Percentiles rank a stretch among this genome's conserved stretches.
Conservation (phyloP, 2,888 invertebrate species). For the Laspeyria flexula region DNA sequence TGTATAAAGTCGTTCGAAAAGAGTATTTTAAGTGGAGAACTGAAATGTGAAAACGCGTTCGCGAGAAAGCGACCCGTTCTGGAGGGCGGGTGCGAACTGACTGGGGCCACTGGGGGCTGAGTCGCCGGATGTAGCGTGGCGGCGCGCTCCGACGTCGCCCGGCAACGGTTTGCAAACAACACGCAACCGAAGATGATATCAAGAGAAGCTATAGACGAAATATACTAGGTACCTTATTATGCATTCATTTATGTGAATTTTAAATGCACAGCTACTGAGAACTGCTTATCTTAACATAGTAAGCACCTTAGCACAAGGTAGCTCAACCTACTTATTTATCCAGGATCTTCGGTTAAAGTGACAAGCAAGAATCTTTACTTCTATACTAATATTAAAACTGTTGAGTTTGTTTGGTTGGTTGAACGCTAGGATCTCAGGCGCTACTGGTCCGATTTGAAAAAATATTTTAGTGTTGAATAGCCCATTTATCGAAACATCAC, state of each 20-base stretch:
- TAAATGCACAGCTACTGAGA: neutral
- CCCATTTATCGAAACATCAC: too few species aligned
- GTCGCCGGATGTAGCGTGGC: conserved; percentile 72
- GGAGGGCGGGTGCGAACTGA: conserved; percentile 71
- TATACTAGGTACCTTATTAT: conserved; percentile 14
- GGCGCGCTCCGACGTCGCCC: conserved; percentile 63
- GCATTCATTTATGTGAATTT: conserved; percentile 19
- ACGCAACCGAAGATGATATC: conserved; percentile 46
- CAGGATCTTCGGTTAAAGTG: too few species aligned
- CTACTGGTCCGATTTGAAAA: too few species aligned
- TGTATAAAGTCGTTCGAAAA: neutral
- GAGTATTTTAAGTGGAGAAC: conserved; percentile 7
- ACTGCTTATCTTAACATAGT: neutral
- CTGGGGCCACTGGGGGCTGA: conserved; percentile 67
- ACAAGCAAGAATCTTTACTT: too few species aligned
- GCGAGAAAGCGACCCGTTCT: conserved; percentile 43
- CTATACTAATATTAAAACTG: too few species aligned
- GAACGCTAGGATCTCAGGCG: too few species aligned
- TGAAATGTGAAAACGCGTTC: conserved; percentile 19
- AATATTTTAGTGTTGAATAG: too few species aligned
- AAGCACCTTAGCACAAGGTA: neutral
- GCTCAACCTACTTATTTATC: too few species aligned
- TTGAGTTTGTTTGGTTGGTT: too few species aligned
- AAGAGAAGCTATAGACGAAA: conserved; percentile 10
- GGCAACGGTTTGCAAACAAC: conserved; percentile 82